phyloP scores from a whole-genome alignment of 2,888 invertebrate genomes.

The Phortica okadai region DNA sequence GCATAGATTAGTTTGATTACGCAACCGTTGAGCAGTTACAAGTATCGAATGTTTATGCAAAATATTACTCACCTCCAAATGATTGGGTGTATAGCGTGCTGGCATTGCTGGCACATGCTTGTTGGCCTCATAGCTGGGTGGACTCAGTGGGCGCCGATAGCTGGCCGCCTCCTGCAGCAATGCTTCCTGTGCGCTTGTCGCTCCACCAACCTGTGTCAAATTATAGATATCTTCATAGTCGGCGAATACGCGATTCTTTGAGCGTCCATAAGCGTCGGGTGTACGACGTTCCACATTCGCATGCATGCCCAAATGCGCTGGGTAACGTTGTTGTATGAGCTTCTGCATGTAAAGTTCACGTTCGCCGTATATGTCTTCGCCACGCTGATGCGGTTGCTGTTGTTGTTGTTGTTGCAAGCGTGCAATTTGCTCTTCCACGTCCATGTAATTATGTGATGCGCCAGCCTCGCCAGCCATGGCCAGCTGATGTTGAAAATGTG shows the following conservation, averaged over 20 bases:
- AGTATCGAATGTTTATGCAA: too few relatives aligned
- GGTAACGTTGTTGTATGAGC: conserved; percentile 72
- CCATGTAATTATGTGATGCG: conserved; percentile 58
- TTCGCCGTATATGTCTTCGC: conserved; percentile 74
- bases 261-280: conserved; percentile 88
- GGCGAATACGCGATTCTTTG: conserved; percentile 77
- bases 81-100: conserved; percentile 74
- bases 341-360: conserved; percentile 75
- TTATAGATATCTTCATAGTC: conserved; percentile 89
- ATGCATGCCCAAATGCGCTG: conserved; percentile 59
- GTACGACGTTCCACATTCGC: conserved; percentile 83
- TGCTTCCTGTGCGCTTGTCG: conserved; percentile 71
- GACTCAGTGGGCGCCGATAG: conserved; percentile 81
- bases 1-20: background rate
- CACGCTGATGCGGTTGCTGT: conserved; percentile 58
- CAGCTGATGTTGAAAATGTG: conserved; percentile 70
- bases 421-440: conserved; percentile 70
- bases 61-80: conserved; percentile 72
- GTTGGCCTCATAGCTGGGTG: conserved; percentile 77
- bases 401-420: conserved; percentile 64
- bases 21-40: background rate
- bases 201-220: conserved; percentile 72
- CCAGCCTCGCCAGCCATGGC: conserved; percentile 72
- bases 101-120: conserved; percentile 74
- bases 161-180: conserved; percentile 76